Conservation (phyloP, 2,113 vertebrate species). For the Rhinolophus sinicus region DNA sequence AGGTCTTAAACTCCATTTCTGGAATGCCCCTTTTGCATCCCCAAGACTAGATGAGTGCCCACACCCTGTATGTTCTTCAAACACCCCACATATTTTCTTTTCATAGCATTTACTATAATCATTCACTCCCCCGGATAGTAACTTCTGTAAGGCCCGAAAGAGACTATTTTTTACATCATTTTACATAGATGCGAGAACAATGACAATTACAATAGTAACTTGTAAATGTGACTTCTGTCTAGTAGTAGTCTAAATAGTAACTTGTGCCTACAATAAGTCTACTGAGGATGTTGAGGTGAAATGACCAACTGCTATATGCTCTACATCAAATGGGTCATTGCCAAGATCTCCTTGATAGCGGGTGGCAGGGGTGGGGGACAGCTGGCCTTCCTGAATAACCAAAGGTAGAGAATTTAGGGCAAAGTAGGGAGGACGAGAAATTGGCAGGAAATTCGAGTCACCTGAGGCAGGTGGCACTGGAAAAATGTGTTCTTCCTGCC, state of each 20-base stretch:
- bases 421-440: background rate
- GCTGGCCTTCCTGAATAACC: background rate
- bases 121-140: background rate
- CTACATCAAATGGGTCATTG: background rate
- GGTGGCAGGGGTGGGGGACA: accelerated
- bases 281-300: background rate
- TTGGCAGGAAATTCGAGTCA: background rate
- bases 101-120: background rate
- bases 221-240: too few species aligned
- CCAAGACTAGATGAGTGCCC: background rate
- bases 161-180: background rate
- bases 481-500: background rate
- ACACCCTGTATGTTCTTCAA: background rate
- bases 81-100: background rate
- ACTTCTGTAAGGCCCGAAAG: background rate
- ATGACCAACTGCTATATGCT: background rate
- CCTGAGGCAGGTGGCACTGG: background rate
- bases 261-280: background rate
- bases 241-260: background rate
- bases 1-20: background rate
- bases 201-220: too few species aligned
- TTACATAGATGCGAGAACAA: background rate
- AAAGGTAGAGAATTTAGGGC: background rate
- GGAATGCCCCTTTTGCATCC: background rate
- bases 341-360: background rate